Evolutionary conservation across 1,140 invertebrate genomes (phyloP).

Genomic region (Alviniconcha marisindica): DNA sequence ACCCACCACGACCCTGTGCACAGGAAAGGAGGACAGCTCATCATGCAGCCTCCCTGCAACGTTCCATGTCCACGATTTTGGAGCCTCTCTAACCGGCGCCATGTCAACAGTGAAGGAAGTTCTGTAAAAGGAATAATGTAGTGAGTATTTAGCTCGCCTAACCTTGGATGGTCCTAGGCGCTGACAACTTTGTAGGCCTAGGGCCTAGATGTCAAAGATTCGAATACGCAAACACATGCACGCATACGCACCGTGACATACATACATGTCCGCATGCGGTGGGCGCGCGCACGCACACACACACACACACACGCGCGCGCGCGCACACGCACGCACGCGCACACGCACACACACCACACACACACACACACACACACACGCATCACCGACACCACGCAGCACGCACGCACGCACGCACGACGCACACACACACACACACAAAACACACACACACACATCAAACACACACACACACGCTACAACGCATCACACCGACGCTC

Average conservation of each 20-base stretch:
- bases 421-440: too few relatives aligned
- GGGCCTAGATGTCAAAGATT: not conserved
- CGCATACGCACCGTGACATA: too few relatives aligned
- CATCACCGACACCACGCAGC: too few relatives aligned
- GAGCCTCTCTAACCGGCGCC: not conserved
- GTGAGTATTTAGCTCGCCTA: not conserved
- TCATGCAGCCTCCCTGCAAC: not conserved
- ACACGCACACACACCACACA: too few relatives aligned
- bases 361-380: too few relatives aligned
- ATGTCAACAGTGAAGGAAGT: not conserved
- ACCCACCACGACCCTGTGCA: not conserved
- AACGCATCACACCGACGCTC: too few relatives aligned
- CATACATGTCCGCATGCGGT: not conserved
- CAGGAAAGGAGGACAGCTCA: not conserved
- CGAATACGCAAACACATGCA: not conserved
- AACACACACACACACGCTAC: too few relatives aligned
- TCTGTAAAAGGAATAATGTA: not conserved
- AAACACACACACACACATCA: too few relatives aligned
- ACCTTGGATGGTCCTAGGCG: not conserved
- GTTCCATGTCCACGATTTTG: not conserved
- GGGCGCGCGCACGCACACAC: too few relatives aligned
- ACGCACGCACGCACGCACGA: too few relatives aligned
- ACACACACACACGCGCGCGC: not conserved
- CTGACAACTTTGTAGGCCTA: not conserved
- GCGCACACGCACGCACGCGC: not conserved